Percentiles rank a stretch among this genome's conserved stretches.
phyloP scores from a whole-genome alignment of 2,113 vertebrate genomes.

The Globicephala melas region DNA sequence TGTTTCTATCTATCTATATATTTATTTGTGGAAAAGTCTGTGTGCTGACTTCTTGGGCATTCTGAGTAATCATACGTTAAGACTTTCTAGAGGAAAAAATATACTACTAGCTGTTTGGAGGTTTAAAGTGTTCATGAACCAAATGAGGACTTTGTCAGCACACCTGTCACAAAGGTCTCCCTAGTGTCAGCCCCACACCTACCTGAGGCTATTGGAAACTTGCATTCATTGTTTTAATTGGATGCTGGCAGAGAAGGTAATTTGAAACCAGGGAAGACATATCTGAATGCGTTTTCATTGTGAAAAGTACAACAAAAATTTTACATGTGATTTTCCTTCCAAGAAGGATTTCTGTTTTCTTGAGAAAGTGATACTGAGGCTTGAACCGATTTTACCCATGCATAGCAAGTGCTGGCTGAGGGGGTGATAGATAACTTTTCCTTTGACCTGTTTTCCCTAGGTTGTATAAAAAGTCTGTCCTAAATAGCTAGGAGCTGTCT shows the following conservation, averaged over 20 bases:
- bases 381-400: not conserved
- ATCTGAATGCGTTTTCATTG: not conserved
- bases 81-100: not conserved
- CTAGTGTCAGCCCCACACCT: not conserved
- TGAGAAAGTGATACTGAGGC: not conserved
- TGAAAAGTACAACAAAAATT: not conserved
- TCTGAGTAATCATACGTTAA: not conserved
- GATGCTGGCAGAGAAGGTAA: not conserved
- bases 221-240: not conserved
- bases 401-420: not conserved
- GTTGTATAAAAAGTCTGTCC: not conserved
- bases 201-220: not conserved
- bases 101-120: not conserved
- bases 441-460: not conserved
- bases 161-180: not conserved
- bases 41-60: not conserved
- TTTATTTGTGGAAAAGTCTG: not conserved
- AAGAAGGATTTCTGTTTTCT: not conserved
- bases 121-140: not conserved
- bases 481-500: not conserved
- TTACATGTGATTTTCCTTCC: not conserved
- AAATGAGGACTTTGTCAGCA: not conserved
- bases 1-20: not conserved
- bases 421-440: not conserved
- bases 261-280: not conserved